Conservation (phyloP, 2,113 vertebrate species). For the Oncorhynchus mykiss region DNA sequence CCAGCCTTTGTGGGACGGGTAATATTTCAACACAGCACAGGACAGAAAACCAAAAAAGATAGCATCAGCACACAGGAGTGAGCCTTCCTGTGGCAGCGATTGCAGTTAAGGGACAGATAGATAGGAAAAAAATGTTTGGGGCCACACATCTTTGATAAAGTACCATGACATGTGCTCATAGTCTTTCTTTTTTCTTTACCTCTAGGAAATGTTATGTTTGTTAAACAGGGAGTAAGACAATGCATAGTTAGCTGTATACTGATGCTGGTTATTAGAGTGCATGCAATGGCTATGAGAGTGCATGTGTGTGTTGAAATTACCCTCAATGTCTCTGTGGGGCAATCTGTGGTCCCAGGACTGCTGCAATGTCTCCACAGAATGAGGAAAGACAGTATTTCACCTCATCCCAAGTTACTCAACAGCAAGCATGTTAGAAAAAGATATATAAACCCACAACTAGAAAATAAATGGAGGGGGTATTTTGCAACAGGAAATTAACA, state of each 20-base stretch:
- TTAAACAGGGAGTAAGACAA: constrained; percentile 36
- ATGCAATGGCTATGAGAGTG: neutral
- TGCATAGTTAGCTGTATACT: constrained; percentile 43
- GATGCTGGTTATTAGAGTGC: constrained; percentile 5
- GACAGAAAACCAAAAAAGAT: constrained; percentile 73
- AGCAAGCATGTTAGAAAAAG: constrained; percentile 30
- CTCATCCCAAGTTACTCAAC: constrained; percentile 71
- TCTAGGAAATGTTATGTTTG: neutral
- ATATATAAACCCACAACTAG: constrained; percentile 31
- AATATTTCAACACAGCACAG: constrained; percentile 76
- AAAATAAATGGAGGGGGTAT: neutral
- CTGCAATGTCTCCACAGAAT: constrained; percentile 75
- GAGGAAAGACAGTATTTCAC: constrained; percentile 78
- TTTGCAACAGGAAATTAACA: neutral
- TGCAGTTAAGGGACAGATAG: constrained; percentile 63
- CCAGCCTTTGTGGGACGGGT: constrained; percentile 64
- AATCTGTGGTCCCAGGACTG: constrained; percentile 79
- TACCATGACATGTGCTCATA: neutral
- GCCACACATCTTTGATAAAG: neutral
- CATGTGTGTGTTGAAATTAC: constrained; percentile 72
- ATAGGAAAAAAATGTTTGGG: constrained; percentile 41
- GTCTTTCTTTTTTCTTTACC: neutral
- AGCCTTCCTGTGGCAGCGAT: constrained; percentile 78
- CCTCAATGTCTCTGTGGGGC: constrained; percentile 66
- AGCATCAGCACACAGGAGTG: constrained; percentile 64